Evolutionary conservation across 2,888 invertebrate genomes (phyloP).

Genomic region (Melinaea marsaeus): DNA sequence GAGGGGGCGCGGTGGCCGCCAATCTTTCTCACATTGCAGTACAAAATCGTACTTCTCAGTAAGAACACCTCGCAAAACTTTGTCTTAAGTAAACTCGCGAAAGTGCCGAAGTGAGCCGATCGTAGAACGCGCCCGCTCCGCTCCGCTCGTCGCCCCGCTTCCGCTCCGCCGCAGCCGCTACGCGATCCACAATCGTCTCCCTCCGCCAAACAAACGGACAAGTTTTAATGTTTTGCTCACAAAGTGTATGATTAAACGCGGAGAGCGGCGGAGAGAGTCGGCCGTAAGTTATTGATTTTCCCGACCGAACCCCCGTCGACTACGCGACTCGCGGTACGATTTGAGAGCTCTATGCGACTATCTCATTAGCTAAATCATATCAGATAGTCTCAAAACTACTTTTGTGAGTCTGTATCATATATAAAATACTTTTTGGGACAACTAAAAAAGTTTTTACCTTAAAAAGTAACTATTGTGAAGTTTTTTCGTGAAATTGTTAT

Average conservation of each 20-base stretch:
- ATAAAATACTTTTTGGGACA: conserved; percentile 46
- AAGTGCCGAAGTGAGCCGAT: conserved; percentile 48
- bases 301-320: conserved; percentile 72
- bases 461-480: conserved; percentile 51
- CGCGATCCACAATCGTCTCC: conserved; percentile 55
- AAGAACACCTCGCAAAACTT: conserved; percentile 75
- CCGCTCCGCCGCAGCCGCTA: conserved; percentile 35
- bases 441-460: conserved; percentile 44
- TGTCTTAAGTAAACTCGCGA: conserved; percentile 71
- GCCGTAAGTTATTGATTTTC: conserved; percentile 80
- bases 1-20: conserved; percentile 58
- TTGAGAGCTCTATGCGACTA: conserved; percentile 49
- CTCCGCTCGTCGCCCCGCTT: conserved; percentile 44
- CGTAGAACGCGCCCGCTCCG: conserved; percentile 45
- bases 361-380: conserved; percentile 52
- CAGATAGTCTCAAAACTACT: conserved; percentile 51
- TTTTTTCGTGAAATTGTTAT: conserved; percentile 57
- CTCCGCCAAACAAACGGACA: conserved; percentile 77
- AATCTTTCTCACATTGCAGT: conserved; percentile 70
- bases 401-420: conserved; percentile 37
- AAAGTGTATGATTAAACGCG: conserved; percentile 79
- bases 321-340: conserved; percentile 66
- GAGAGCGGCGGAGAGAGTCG: conserved; percentile 77
- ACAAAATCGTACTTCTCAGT: conserved; percentile 73
- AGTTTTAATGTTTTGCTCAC: conserved; percentile 79